Percentiles rank a stretch among this genome's conserved stretches.
phyloP scores from a whole-genome alignment of 2,797 vertebrate species.

The Gymnodraco acuticeps region DNA sequence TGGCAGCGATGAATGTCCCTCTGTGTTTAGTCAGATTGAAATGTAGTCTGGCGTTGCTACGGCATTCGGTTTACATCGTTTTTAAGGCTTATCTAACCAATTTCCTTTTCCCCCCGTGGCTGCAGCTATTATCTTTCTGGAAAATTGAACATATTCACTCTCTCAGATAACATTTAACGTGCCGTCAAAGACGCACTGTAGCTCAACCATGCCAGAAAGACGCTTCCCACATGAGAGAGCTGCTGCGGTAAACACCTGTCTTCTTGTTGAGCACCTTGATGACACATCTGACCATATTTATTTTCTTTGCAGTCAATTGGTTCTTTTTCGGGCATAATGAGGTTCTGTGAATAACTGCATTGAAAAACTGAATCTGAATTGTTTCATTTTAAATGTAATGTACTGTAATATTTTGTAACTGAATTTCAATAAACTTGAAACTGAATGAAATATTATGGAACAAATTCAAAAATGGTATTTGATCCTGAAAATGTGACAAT shows the following conservation, averaged over 20 bases:
- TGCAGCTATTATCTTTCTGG: constrained; percentile 56
- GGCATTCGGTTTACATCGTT: constrained; percentile 52
- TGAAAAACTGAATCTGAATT: no score
- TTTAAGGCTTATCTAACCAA: constrained; percentile 57
- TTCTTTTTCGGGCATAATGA: constrained; percentile 18
- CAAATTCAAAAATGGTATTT: no score
- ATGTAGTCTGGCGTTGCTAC: constrained; percentile 47
- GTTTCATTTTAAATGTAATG: no score
- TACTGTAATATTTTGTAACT: no score
- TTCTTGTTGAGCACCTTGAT: constrained; percentile 30
- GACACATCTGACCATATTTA: constrained; percentile 26
- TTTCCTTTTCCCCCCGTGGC: constrained; percentile 57
- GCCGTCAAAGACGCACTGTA: constrained; percentile 37
- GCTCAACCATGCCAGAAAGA: constrained; percentile 37
- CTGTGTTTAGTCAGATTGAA: constrained; percentile 40
- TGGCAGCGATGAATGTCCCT: constrained; percentile 29
- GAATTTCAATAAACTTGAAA: no score
- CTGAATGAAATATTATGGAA: no score
- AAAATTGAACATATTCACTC: constrained; percentile 56
- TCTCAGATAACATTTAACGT: constrained; percentile 50
- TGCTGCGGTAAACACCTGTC: constrained; percentile 14
- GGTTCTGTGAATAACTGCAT: no score
- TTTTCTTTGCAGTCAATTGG: constrained; percentile 32
- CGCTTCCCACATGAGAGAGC: constrained; percentile 29
- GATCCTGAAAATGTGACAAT: no score